These are phyloP conservation scores for Homarus gammarus DNA, from an alignment of 2,888 invertebrate genomes.

Conservation along the genomic window DNA sequence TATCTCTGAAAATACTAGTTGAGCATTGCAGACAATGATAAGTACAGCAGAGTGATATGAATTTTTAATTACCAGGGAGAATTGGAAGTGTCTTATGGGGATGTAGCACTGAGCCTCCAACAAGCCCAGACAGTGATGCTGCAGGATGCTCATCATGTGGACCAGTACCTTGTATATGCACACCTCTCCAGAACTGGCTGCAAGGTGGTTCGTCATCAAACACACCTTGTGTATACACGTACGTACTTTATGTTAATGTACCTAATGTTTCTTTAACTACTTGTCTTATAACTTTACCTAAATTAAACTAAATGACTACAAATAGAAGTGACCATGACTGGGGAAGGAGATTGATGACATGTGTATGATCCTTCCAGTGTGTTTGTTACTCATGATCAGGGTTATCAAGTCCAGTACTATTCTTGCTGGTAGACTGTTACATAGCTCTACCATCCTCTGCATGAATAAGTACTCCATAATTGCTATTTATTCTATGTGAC, in stretches of 20 bases:
- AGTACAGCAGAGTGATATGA: too few species aligned
- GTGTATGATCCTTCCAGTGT: too few species aligned
- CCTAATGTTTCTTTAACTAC: not conserved
- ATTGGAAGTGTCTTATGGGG: slow-evolving; percentile 44
- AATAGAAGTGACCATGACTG: too few species aligned
- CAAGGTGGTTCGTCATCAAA: slow-evolving; percentile 60
- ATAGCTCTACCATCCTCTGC: too few species aligned
- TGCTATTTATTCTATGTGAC: too few species aligned
- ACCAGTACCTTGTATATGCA: slow-evolving; percentile 54
- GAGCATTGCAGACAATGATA: not conserved
- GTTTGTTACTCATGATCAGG: too few species aligned
- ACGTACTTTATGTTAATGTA: slow-evolving; percentile 13
- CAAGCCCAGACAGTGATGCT: slow-evolving; percentile 49
- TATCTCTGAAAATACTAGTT: not conserved
- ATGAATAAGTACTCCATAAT: too few species aligned
- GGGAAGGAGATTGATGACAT: too few species aligned
- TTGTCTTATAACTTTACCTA: not conserved
- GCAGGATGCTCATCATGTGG: slow-evolving; percentile 48
- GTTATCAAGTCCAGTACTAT: too few species aligned
- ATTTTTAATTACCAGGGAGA: slow-evolving; percentile 32
- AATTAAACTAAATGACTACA: too few species aligned
- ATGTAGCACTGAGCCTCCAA: slow-evolving; percentile 56
- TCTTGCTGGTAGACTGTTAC: too few species aligned
- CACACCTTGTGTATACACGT: slow-evolving; percentile 57
- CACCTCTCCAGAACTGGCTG: slow-evolving; percentile 58